Conservation (phyloP, 1,140 invertebrate species). For the Drosophila albomicans region DNA sequence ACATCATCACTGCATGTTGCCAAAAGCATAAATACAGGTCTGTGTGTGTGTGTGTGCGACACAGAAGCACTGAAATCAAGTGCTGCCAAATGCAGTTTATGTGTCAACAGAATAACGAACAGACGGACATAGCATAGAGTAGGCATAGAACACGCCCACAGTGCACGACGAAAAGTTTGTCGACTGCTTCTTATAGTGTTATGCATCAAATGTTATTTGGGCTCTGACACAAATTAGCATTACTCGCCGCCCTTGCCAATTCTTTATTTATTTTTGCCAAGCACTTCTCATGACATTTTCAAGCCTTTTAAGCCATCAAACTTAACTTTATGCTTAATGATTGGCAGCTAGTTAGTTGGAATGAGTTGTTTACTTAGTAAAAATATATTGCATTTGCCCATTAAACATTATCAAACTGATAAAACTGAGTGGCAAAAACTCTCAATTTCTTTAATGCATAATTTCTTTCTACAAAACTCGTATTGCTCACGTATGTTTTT, state of each 20-base stretch:
- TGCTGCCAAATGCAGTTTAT: conserved; percentile 45
- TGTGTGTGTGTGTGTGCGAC: background rate
- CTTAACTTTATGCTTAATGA: conserved; percentile 21
- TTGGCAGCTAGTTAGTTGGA: background rate
- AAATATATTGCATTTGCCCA: conserved; percentile 4
- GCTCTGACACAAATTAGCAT: conserved; percentile 24
- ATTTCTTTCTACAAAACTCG: background rate
- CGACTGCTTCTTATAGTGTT: background rate
- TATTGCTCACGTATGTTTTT: background rate
- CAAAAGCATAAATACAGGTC: conserved; percentile 34
- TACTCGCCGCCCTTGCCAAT: conserved; percentile 34
- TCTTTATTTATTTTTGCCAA: conserved; percentile 19
- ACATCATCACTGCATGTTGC: conserved; percentile 41
- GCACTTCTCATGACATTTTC: conserved; percentile 1
- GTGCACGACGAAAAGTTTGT: conserved; percentile 16
- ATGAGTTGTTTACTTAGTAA: background rate
- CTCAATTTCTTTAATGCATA: background rate
- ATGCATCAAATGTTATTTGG: background rate
- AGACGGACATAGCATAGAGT: conserved; percentile 1
- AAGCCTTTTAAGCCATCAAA: conserved; percentile 12
- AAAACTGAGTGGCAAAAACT: background rate
- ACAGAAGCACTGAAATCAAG: conserved; percentile 7
- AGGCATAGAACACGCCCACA: background rate
- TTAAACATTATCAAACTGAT: conserved; percentile 11
- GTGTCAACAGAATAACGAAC: conserved; percentile 13